Conservation (phyloP, 2,888 invertebrate species). For the Drosophila fungiperda region DNA sequence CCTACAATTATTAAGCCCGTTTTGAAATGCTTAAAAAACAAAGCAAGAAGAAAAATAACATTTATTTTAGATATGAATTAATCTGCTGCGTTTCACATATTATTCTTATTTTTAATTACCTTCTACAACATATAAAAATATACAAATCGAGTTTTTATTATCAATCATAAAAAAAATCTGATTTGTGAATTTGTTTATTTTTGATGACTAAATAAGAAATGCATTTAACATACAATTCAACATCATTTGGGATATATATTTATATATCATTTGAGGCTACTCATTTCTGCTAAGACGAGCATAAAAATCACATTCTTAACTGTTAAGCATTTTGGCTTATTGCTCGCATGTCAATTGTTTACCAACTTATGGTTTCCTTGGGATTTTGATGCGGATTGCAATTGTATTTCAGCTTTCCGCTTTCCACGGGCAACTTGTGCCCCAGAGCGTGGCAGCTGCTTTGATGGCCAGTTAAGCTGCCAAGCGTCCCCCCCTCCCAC, state of each 20-base stretch:
- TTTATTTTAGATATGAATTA: no score
- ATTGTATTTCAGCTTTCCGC: background rate
- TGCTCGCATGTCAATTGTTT: slow-evolving; percentile 22
- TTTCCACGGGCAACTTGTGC: background rate
- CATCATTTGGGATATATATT: background rate
- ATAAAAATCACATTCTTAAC: background rate
- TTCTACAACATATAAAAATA: background rate
- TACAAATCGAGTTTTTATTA: background rate
- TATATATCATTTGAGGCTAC: background rate
- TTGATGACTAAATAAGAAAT: background rate
- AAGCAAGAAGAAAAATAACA: no score
- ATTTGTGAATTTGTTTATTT: background rate
- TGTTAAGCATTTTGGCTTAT: slow-evolving; percentile 18
- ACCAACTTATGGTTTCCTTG: slow-evolving; percentile 6
- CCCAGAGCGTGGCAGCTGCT: slow-evolving; percentile 51
- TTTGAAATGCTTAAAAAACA: no score
- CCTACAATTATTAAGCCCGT: no score
- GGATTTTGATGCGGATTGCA: background rate
- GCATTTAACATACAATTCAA: background rate
- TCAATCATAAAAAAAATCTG: no score
- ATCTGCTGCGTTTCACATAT: background rate
- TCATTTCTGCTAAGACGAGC: background rate
- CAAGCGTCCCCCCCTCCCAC: background rate
- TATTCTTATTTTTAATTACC: background rate
- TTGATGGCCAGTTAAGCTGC: slow-evolving; percentile 60